Percentiles rank a stretch among this genome's conserved stretches.
These are phyloP conservation scores for Sitta europaea DNA, from an alignment of 2,113 vertebrate species.

Conservation along the genomic window DNA sequence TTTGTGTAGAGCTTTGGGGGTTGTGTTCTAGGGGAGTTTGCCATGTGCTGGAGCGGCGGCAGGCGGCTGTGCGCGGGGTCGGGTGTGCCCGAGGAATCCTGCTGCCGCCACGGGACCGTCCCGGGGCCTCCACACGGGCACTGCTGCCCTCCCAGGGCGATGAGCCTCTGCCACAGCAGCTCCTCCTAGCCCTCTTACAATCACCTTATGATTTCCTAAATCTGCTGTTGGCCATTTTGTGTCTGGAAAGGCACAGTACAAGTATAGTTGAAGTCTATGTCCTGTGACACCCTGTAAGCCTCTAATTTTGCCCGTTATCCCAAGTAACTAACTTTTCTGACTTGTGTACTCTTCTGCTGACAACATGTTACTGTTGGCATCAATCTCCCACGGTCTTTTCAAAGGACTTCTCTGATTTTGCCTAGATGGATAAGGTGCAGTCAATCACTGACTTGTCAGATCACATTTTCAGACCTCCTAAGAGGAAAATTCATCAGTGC, in stretches of 20 bases:
- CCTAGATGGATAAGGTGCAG: background rate
- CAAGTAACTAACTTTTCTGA: background rate
- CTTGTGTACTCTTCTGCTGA: background rate
- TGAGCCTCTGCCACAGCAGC: background rate
- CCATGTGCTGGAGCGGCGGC: background rate
- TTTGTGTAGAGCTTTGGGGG: background rate
- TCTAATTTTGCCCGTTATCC: background rate
- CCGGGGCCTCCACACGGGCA: background rate
- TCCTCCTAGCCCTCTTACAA: background rate
- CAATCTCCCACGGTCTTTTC: background rate
- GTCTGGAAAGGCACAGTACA: background rate
- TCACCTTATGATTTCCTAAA: background rate
- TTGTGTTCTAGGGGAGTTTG: background rate
- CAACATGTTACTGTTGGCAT: background rate
- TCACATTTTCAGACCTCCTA: background rate
- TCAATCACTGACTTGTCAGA: background rate
- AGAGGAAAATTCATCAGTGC: background rate
- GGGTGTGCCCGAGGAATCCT: no score
- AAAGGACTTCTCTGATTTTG: background rate
- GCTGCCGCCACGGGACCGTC: background rate
- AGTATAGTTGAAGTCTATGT: background rate
- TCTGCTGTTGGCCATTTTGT: background rate
- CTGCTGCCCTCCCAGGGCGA: background rate
- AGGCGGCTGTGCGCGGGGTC: conserved; percentile 18
- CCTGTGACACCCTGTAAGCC: background rate